Percentiles rank a stretch among this genome's conserved stretches.
phyloP scores from a whole-genome alignment of 2,888 invertebrate species.

The Ypsolopha sequella region DNA sequence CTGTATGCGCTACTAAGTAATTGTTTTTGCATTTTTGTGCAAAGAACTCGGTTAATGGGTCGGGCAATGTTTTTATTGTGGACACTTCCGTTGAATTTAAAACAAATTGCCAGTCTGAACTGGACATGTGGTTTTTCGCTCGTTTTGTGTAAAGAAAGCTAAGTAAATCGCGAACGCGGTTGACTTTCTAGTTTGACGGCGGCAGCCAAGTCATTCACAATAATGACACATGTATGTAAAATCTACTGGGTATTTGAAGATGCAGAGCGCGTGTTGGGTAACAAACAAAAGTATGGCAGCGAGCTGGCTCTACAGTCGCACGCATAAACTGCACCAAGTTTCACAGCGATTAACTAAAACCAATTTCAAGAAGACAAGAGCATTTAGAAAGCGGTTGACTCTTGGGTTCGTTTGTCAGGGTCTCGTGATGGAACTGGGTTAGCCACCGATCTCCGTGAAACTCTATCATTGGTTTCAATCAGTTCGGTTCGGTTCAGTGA shows the following conservation, averaged over 20 bases:
- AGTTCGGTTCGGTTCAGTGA: not conserved
- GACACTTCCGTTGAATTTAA: not conserved
- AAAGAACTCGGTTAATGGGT: conserved; percentile 38
- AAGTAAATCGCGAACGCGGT: not conserved
- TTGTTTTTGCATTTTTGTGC: conserved; percentile 23
- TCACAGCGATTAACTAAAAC: not conserved
- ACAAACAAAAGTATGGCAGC: conserved; percentile 19
- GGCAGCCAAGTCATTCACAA: conserved; percentile 12
- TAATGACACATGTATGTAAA: conserved; percentile 15
- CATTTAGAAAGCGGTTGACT: conserved; percentile 27
- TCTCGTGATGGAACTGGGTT: conserved; percentile 18
- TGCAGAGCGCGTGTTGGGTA: conserved; percentile 14
- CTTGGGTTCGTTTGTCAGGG: conserved; percentile 22
- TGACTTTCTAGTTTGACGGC: conserved; percentile 2
- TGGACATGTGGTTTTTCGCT: not conserved
- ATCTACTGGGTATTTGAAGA: conserved; percentile 7
- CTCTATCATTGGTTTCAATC: conserved; percentile 15
- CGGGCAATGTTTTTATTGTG: conserved; percentile 10
- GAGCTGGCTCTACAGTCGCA: conserved; percentile 8
- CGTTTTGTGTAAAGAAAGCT: not conserved
- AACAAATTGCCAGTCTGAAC: not conserved
- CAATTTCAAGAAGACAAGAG: not conserved
- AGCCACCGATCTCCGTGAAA: conserved; percentile 28
- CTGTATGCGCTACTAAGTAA: conserved; percentile 22
- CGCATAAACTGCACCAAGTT: conserved; percentile 1